These are phyloP conservation scores for Entomyzon cyanotis DNA, from an alignment of 2,113 vertebrate genomes.

Conservation along the genomic window DNA sequence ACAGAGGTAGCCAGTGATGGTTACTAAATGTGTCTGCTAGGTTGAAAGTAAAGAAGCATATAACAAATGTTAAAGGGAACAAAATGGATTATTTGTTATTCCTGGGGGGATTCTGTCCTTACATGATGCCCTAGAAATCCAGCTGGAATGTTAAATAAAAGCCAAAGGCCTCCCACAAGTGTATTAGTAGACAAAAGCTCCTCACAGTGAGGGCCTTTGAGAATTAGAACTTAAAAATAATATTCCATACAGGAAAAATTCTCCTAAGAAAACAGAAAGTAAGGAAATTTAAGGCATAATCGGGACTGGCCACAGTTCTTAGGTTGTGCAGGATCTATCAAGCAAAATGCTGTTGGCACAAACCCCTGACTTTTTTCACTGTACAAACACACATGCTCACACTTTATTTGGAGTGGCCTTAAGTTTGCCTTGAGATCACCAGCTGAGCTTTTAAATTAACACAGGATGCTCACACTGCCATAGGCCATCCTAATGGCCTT, in stretches of 20 bases:
- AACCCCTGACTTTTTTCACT: background rate
- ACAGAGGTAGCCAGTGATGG: conserved; percentile 9
- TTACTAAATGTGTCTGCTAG: conserved; percentile 4
- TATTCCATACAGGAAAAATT: conserved; percentile 30
- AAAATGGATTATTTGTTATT: conserved; percentile 51
- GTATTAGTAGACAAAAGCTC: conserved; percentile 41
- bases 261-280: conserved; percentile 39
- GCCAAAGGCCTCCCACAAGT: conserved; percentile 15
- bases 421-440: conserved; percentile 2
- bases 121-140: conserved; percentile 50
- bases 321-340: background rate
- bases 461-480: background rate
- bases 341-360: conserved; percentile 3
- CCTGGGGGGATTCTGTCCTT: conserved; percentile 41
- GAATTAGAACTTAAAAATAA: conserved; percentile 64
- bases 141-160: conserved; percentile 66
- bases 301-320: background rate
- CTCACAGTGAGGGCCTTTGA: conserved; percentile 47
- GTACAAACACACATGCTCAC: background rate
- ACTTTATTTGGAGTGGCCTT: background rate
- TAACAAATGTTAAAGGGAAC: conserved; percentile 34
- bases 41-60: conserved; percentile 29
- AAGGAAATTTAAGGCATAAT: conserved; percentile 12
- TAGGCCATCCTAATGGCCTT: background rate
- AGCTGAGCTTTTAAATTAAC: conserved; percentile 46